Evolutionary conservation across 2,888 invertebrate genomes (phyloP).

Genomic region (Herminia tarsipennalis): DNA sequence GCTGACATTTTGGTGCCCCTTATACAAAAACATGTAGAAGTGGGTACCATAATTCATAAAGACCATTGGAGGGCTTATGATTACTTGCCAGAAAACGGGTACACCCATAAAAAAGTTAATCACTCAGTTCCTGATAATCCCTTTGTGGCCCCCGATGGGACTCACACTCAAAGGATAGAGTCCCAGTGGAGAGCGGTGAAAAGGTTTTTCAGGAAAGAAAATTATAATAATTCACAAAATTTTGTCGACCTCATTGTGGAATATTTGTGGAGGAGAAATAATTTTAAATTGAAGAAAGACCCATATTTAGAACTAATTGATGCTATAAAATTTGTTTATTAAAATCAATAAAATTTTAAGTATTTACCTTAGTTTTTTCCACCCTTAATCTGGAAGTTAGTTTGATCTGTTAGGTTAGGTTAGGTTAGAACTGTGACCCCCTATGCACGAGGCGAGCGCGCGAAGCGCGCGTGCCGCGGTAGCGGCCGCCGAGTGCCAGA

Average conservation of each 20-base stretch:
- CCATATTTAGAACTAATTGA: too few relatives aligned
- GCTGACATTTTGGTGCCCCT: conserved; percentile 38
- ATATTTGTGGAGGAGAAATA: conserved; percentile 17
- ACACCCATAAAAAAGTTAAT: conserved; percentile 32
- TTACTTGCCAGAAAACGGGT: conserved; percentile 24
- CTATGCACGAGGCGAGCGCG: too few relatives aligned
- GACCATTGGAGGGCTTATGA: conserved; percentile 36
- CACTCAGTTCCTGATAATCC: conserved; percentile 9
- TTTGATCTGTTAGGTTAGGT: too few relatives aligned
- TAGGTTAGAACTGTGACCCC: too few relatives aligned
- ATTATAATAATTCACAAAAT: conserved; percentile 9
- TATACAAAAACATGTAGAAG: conserved; percentile 37
- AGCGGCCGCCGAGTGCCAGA: too few relatives aligned
- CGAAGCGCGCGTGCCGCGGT: too few relatives aligned
- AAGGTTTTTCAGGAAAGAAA: conserved; percentile 12
- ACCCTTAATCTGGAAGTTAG: too few relatives aligned
- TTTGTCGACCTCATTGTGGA: conserved; percentile 10
- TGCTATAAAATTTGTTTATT: too few relatives aligned
- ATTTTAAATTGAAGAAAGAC: too few relatives aligned
- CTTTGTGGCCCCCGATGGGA: conserved; percentile 36
- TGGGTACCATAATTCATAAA: conserved; percentile 32
- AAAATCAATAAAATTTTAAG: too few relatives aligned
- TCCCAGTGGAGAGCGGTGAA: conserved; percentile 29
- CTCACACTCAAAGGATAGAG: conserved; percentile 31
- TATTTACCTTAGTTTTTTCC: too few relatives aligned